Percentiles rank a stretch among this genome's conserved stretches.
Evolutionary conservation across 2,888 invertebrate species (phyloP).

Genomic region (Dorcus parallelipipedus): DNA sequence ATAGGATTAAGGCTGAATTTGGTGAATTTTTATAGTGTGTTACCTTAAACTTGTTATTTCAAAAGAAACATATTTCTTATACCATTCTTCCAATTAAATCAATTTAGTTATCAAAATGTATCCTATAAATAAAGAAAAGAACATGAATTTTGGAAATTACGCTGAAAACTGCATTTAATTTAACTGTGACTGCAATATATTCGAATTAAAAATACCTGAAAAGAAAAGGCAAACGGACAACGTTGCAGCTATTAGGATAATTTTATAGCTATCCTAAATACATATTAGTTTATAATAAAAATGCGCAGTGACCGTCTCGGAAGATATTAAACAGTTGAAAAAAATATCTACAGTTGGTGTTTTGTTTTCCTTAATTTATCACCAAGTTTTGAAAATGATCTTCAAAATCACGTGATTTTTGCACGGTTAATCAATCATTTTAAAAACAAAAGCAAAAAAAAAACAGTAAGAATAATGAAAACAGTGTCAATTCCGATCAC

Average conservation of each 20-base stretch:
- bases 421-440: not conserved
- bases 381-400: no score
- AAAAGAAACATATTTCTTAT: no score
- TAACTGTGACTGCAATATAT: not conserved
- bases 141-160: no score
- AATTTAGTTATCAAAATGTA: no score
- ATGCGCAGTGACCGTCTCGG: slow-evolving; percentile 38
- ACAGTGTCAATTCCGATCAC: not conserved
- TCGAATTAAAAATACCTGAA: not conserved
- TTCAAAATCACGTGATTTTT: no score
- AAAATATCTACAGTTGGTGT: slow-evolving; percentile 16
- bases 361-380: slow-evolving; percentile 1
- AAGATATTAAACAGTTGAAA: no score
- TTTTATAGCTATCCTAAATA: slow-evolving; percentile 35
- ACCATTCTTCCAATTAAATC: no score
- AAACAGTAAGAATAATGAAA: not conserved
- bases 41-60: no score
- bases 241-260: slow-evolving; percentile 39
- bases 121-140: no score
- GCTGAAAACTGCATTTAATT: no score
- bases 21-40: no score
- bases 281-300: slow-evolving; percentile 34
- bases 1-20: no score
- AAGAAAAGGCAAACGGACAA: slow-evolving; percentile 34
- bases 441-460: not conserved